Percentiles rank a stretch among this genome's conserved stretches.
These are phyloP conservation scores for Periplaneta americana DNA, from an alignment of 1,140 invertebrate genomes.

Conservation along the genomic window DNA sequence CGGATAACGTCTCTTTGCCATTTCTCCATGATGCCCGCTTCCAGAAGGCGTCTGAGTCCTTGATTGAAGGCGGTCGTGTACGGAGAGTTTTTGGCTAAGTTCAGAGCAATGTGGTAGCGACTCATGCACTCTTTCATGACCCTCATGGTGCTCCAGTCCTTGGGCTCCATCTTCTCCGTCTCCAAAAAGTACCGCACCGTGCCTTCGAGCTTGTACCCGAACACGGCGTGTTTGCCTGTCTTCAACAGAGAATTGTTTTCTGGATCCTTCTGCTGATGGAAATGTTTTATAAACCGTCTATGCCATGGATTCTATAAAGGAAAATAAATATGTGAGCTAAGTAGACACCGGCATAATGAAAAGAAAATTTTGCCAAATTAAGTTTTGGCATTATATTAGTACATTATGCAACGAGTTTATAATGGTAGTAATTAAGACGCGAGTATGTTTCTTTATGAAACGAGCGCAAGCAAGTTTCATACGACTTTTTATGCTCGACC, in stretches of 20 bases:
- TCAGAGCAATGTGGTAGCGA: background rate
- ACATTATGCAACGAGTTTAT: too few species aligned
- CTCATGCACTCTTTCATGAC: background rate
- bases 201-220: background rate
- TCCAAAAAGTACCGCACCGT: background rate
- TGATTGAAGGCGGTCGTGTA: background rate
- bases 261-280: background rate
- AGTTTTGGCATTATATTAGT: too few species aligned
- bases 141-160: background rate
- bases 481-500: too few species aligned
- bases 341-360: too few species aligned
- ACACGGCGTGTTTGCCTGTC: background rate
- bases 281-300: background rate
- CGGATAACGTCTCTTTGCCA: background rate
- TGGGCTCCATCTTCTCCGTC: background rate
- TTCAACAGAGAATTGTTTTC: background rate
- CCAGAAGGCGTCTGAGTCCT: background rate
- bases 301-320: background rate
- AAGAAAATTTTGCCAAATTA: too few species aligned
- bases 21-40: background rate
- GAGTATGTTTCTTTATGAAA: too few species aligned
- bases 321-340: too few species aligned
- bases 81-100: background rate
- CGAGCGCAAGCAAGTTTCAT: too few species aligned
- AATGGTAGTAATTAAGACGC: too few species aligned